Conservation (phyloP, 2,113 vertebrate genomes). For the Illadopsis cleaveri region DNA sequence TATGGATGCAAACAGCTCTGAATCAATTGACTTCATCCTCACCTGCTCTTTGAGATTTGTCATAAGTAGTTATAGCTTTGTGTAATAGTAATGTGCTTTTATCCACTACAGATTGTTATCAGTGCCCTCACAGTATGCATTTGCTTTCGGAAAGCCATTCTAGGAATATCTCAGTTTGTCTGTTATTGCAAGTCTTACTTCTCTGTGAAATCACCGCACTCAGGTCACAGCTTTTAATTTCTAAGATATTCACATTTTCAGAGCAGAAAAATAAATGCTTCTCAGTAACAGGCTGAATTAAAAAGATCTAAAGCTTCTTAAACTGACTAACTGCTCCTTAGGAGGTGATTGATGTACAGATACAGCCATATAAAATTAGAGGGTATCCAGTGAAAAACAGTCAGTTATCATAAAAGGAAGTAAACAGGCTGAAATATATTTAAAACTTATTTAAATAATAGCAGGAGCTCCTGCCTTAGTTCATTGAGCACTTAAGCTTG, state of each 20-base stretch:
- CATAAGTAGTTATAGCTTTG: not conserved
- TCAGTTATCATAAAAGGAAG: not conserved
- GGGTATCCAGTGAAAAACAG: not conserved
- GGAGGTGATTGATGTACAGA: not conserved
- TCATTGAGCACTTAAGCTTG: not conserved
- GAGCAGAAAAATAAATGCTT: not conserved
- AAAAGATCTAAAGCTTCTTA: not conserved
- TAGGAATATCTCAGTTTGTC: not conserved
- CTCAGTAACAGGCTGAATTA: not conserved
- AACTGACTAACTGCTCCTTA: not conserved
- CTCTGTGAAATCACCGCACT: not conserved
- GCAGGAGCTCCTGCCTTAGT: not conserved
- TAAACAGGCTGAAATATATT: not conserved
- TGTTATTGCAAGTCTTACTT: not conserved
- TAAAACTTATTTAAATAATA: not conserved
- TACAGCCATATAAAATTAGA: not conserved
- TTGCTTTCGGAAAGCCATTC: not conserved
- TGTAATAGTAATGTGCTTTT: not conserved
- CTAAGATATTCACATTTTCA: not conserved
- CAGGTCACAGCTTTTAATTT: constrained; percentile 8
- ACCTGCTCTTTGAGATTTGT: not conserved
- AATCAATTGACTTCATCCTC: not conserved
- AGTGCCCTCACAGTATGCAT: not conserved
- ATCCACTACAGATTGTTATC: not conserved
- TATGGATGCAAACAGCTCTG: not conserved